Base-by-base conservation (phyloP, 2,888 invertebrate species). In the Ophioninae sp. region DNA sequence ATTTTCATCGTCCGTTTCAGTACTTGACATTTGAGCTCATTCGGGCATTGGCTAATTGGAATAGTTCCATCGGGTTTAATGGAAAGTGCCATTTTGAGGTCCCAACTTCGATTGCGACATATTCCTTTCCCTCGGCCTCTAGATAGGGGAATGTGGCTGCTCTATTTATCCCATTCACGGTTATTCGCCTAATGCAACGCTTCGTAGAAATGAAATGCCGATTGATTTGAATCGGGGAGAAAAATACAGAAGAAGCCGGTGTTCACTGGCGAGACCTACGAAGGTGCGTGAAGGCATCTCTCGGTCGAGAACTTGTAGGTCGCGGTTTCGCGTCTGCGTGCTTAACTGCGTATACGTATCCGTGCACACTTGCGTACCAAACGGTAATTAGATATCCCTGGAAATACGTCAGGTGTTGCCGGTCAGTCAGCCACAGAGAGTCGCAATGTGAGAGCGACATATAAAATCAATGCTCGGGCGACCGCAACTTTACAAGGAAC, bases 351-450 rank as follows among this genome's bases (percentile, higher is more conserved):
- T 68, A 13, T 44, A 10, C 41, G 80, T 41, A 72, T 64, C 41
- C 23, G 8, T 61, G 21, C 44, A 62, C 21, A 68, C 74, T 67
- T 37, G 61, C 44, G 73, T 21, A 21, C n/a, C 87, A 87, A 70
- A 69, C 85, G 88, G 91, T 91, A 92, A 92, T 91, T 90, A 91
- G 91, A 92, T 92, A 91, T 88, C 89, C 91, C 90, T 91, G 91
- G 91, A 91, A 91, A 91, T 89, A 87, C 88, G 87, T 90, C 88
- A 88, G 88, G 85, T 88, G 87, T 75, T 87, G 86, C 85, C 84
- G 67, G 84, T 85, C 81, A 83, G 87, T 77, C 76, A 70, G 81
- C 77, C 80, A 67, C 81, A 72, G 80, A 80, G 79, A 64, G 74
- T 79, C 83, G 80, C 79, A 80, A 79, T 69, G 77, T 77, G 79